Conservation (phyloP, 2,888 invertebrate genomes). For the Escarpia spicata region DNA sequence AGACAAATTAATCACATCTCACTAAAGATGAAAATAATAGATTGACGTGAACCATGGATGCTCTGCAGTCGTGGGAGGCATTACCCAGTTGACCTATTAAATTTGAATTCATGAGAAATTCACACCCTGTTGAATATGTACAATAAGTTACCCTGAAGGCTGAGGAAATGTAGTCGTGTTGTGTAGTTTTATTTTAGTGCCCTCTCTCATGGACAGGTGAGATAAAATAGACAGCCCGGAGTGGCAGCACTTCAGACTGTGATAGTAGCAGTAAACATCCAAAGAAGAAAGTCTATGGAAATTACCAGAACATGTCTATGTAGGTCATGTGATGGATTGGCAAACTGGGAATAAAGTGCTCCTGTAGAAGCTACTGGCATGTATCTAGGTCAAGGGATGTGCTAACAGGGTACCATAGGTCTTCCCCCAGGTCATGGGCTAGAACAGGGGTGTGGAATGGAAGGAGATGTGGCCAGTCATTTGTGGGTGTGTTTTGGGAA, state of each 20-base stretch:
- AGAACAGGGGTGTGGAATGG: not conserved
- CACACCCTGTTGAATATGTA: not conserved
- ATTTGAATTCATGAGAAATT: not conserved
- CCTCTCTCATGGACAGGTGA: not conserved
- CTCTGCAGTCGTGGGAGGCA: not conserved
- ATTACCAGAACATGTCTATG: not conserved
- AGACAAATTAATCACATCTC: not conserved
- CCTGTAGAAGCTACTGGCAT: not conserved
- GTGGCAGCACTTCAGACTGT: slow-evolving; percentile 10
- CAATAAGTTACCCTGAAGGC: not conserved
- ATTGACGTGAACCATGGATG: not conserved
- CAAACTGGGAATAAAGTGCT: not conserved
- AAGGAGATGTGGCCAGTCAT: not conserved
- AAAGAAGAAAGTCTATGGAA: not conserved
- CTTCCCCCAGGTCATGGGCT: no score
- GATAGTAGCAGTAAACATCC: not conserved
- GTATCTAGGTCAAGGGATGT: not conserved
- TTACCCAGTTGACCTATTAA: not conserved
- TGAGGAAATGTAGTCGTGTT: not conserved
- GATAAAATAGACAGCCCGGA: not conserved
- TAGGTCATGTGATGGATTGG: not conserved
- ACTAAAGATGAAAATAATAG: not conserved
- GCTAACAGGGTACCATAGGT: not conserved
- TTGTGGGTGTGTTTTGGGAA: no score
- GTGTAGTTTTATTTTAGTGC: not conserved